Evolutionary conservation across 2,888 invertebrate species (phyloP).

Genomic region (Cordilura impudica): DNA sequence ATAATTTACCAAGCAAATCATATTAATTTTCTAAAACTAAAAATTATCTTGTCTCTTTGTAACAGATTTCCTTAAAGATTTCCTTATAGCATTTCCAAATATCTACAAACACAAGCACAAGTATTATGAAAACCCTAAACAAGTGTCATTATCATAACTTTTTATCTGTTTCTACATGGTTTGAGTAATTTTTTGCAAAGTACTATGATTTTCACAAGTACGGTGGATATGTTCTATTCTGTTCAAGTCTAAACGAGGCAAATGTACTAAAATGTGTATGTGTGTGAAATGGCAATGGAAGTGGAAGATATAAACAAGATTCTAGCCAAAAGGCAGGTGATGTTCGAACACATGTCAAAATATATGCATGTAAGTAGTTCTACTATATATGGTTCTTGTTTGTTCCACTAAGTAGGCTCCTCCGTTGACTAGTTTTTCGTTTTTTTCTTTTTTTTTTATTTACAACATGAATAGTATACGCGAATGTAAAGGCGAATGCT

Average conservation of each 20-base stretch:
- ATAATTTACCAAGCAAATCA: too few species aligned
- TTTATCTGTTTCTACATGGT: background rate
- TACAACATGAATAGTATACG: conserved; percentile 2
- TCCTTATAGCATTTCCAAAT: conserved; percentile 28
- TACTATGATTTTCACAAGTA: background rate
- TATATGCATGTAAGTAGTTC: background rate
- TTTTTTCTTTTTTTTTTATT: background rate
- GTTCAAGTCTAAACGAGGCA: background rate
- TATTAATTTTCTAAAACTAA: background rate
- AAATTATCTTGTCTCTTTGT: background rate
- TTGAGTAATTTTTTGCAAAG: background rate
- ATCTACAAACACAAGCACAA: background rate
- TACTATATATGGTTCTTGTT: background rate
- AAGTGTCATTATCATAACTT: conserved; percentile 35
- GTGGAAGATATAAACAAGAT: conserved; percentile 19
- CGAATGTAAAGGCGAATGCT: conserved; percentile 7
- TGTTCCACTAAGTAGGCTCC: background rate
- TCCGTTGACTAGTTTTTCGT: conserved; percentile 16
- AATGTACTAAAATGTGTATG: background rate
- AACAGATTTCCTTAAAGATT: conserved; percentile 20
- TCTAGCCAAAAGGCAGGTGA: conserved; percentile 34
- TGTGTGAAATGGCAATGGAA: background rate
- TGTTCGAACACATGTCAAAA: background rate
- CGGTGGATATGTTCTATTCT: background rate
- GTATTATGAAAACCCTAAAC: conserved; percentile 16